Evolutionary conservation across 1,140 invertebrate genomes (phyloP).

Genomic region (Aphaenogaster ashmeadi): DNA sequence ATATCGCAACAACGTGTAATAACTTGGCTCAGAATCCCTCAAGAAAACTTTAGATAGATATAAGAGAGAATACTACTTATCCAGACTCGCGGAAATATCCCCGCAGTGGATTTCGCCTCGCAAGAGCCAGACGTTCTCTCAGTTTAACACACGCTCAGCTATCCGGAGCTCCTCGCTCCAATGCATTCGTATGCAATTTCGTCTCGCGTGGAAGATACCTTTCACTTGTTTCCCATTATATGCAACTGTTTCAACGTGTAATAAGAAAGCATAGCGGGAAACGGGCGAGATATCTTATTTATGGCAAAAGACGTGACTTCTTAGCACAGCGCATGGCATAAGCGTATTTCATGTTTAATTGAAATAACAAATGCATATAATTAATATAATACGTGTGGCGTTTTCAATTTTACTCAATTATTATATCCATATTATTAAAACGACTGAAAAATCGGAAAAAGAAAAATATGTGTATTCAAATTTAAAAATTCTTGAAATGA

Average conservation of each 20-base stretch:
- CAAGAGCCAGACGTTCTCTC: conserved; percentile 61
- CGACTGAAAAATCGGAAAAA: background rate
- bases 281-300: conserved; percentile 57
- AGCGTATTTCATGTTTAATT: conserved; percentile 21
- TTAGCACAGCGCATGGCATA: background rate
- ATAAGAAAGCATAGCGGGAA: conserved; percentile 60
- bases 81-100: conserved; percentile 69
- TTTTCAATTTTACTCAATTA: background rate
- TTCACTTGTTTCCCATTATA: conserved; percentile 66
- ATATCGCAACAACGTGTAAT: conserved; percentile 49
- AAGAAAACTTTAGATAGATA: conserved; percentile 67
- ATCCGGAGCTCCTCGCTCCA: conserved; percentile 59
- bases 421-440: background rate
- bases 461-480: background rate
- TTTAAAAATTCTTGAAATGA: background rate
- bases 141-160: conserved; percentile 64
- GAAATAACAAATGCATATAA: conserved; percentile 7
- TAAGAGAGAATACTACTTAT: conserved; percentile 69
- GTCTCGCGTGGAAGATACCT: conserved; percentile 68
- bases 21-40: conserved; percentile 43
- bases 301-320: conserved; percentile 39
- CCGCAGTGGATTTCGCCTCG: conserved; percentile 60
- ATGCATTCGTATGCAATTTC: conserved; percentile 76
- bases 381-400: background rate
- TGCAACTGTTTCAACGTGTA: conserved; percentile 66